Percentiles rank a stretch among this genome's conserved stretches.
Conservation (phyloP, 2,888 invertebrate genomes). For the Leucophenga maculata region DNA sequence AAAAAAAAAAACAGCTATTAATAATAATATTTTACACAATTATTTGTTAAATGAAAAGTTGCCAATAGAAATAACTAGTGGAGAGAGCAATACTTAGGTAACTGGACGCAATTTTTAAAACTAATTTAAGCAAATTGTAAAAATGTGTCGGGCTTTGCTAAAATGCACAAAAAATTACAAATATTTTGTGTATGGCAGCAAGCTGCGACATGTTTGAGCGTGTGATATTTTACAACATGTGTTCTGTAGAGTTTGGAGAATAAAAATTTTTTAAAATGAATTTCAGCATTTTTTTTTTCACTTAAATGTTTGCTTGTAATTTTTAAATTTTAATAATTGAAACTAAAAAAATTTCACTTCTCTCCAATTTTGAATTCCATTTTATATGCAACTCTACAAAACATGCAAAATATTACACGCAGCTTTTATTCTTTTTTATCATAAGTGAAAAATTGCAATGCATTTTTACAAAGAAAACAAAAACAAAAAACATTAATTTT, state of each 20-base stretch:
- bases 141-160: background rate
- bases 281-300: too few relatives aligned
- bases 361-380: too few relatives aligned
- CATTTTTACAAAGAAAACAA: conserved; percentile 25
- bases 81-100: background rate
- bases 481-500: conserved; percentile 27
- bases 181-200: too few relatives aligned
- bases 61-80: too few relatives aligned
- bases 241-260: background rate
- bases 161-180: conserved; percentile 26
- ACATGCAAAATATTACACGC: too few relatives aligned
- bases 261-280: background rate
- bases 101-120: conserved; percentile 24
- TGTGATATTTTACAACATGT: too few relatives aligned
- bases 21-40: conserved; percentile 38
- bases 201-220: background rate
- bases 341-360: too few relatives aligned
- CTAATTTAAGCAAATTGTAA: too few relatives aligned
- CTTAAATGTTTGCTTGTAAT: too few relatives aligned
- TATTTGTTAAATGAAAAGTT: conserved; percentile 34
- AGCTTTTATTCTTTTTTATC: too few relatives aligned
- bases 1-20: conserved; percentile 29
- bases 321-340: background rate
- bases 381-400: too few relatives aligned
- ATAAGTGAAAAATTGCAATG: too few relatives aligned